Conservation (phyloP, 2,113 vertebrate species). For the Atractosteus spatula region DNA sequence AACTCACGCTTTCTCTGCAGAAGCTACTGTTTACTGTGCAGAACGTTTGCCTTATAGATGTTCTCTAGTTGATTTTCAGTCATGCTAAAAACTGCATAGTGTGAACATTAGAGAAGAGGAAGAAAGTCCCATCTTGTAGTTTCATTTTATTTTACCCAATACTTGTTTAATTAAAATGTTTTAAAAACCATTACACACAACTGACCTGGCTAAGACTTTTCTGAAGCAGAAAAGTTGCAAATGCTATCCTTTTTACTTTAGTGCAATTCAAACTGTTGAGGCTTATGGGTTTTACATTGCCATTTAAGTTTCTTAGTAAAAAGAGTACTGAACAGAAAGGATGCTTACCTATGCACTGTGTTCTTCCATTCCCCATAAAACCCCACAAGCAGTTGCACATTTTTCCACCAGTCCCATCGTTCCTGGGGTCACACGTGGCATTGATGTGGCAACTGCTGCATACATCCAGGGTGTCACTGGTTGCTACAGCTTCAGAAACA, state of each 20-base stretch:
- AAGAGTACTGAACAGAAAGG: not conserved
- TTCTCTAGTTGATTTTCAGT: too few relatives aligned
- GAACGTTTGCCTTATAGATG: too few relatives aligned
- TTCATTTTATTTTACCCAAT: too few relatives aligned
- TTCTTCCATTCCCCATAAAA: constrained; percentile 87
- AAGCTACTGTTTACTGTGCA: too few relatives aligned
- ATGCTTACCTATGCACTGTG: constrained; percentile 76
- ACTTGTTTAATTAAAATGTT: too few relatives aligned
- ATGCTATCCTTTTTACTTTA: not conserved
- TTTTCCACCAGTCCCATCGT: constrained; percentile 69
- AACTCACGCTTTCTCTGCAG: too few relatives aligned
- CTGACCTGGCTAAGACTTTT: too few relatives aligned
- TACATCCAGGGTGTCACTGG: constrained; percentile 52
- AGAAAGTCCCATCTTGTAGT: too few relatives aligned
- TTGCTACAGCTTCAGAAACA: not conserved
- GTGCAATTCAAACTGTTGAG: not conserved
- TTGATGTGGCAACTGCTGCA: constrained; percentile 81
- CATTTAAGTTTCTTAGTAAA: not conserved
- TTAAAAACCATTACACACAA: too few relatives aligned
- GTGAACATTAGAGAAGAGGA: too few relatives aligned
- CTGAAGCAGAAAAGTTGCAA: not conserved
- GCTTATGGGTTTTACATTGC: not conserved
- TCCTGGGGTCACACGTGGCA: constrained; percentile 76
- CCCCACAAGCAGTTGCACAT: constrained; percentile 90
- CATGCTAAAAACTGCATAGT: too few relatives aligned